phyloP scores from a whole-genome alignment of 2,113 vertebrate species.

The Dipodomys ordii region DNA sequence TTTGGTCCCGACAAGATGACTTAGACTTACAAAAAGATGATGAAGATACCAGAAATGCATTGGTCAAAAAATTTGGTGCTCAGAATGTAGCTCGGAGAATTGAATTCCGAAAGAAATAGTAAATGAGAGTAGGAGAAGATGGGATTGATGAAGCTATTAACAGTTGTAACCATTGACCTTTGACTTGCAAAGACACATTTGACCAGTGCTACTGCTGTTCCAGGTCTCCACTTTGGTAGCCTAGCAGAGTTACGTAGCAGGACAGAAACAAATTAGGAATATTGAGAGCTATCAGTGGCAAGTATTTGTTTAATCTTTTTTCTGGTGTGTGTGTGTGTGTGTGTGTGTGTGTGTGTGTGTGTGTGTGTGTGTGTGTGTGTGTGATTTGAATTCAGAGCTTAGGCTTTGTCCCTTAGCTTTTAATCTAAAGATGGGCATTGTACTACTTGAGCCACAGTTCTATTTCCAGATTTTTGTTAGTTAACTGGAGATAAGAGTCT shows the following conservation, averaged over 20 bases:
- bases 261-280: constrained; percentile 30
- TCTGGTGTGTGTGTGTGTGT: too few species aligned
- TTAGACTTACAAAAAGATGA: constrained; percentile 85
- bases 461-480: too few species aligned
- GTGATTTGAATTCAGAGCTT: too few species aligned
- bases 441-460: too few species aligned
- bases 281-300: neutral
- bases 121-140: neutral
- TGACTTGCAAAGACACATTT: constrained; percentile 15
- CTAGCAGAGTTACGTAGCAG: constrained; percentile 12
- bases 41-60: constrained; percentile 68
- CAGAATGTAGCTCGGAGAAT: constrained; percentile 87
- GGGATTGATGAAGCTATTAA: neutral
- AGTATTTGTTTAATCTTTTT: neutral
- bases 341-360: too few species aligned
- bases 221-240: constrained; percentile 35
- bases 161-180: constrained; percentile 19
- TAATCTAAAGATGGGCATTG: too few species aligned
- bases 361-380: too few species aligned
- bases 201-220: constrained; percentile 1
- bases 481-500: too few species aligned
- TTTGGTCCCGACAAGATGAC: constrained; percentile 89
- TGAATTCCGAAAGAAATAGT: constrained; percentile 86
- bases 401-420: too few species aligned
- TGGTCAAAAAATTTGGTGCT: constrained; percentile 87